Evolutionary conservation across 1,140 invertebrate species (phyloP).

Genomic region (Lineus longissimus): DNA sequence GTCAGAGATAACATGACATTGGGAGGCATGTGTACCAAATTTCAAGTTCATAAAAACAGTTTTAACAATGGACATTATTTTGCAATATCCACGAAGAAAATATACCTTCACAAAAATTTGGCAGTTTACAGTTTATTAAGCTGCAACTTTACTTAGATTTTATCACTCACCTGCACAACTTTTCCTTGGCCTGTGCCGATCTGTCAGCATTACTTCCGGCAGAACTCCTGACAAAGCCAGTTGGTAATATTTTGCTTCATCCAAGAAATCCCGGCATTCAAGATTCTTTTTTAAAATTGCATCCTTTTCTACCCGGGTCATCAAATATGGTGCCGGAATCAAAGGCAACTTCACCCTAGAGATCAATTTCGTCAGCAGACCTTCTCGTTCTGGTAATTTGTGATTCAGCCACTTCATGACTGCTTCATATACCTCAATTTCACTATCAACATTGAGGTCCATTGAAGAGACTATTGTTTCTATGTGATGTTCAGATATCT

Average conservation of each 20-base stretch:
- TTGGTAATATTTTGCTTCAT: conserved; percentile 49
- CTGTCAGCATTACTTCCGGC: conserved; percentile 33
- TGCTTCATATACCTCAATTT: conserved; percentile 47
- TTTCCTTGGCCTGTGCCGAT: conserved; percentile 47
- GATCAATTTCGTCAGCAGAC: conserved; percentile 38
- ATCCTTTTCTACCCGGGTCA: conserved; percentile 44
- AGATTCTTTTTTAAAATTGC: conserved; percentile 42
- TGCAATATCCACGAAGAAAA: no score
- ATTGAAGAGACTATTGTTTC: conserved; percentile 32
- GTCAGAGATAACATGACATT: no score
- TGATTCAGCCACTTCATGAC: conserved; percentile 48
- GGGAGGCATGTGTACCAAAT: no score
- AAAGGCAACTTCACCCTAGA: conserved; percentile 48
- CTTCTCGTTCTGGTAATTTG: conserved; percentile 26
- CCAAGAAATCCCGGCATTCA: conserved; percentile 48
- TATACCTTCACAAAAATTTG: no score
- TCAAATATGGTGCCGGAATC: conserved; percentile 40
- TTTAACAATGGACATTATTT: no score
- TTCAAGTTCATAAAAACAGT: no score
- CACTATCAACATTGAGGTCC: conserved; percentile 43
- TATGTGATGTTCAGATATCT: conserved; percentile 33
- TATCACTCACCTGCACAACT: conserved; percentile 52
- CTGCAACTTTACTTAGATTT: no score
- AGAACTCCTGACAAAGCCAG: conserved; percentile 45
- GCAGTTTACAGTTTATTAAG: no score